A percentile compares a stretch with the other conserved stretches of the same genome.
phyloP scores from a whole-genome alignment of 2,888 invertebrate species.

The Amphiduros pacificus region DNA sequence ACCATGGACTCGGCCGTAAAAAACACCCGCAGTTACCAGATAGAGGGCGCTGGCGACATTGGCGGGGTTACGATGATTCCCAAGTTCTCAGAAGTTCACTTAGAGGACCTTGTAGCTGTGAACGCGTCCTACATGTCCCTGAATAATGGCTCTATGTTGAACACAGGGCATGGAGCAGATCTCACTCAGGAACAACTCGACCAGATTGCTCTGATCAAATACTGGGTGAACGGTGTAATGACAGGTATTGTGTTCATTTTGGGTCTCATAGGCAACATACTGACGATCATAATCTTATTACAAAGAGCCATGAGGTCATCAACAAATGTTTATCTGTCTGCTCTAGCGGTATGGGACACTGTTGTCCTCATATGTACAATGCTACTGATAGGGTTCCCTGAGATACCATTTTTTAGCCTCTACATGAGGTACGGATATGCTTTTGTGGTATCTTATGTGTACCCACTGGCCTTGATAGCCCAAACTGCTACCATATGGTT shows the following conservation, averaged over 20 bases:
- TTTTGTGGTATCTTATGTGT: slow-evolving; percentile 51
- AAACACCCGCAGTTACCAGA: no score
- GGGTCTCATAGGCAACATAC: slow-evolving; percentile 71
- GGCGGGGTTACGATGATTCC: no score
- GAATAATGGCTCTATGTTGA: no score
- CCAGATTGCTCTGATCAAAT: no score
- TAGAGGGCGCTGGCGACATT: no score
- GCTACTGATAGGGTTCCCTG: slow-evolving; percentile 46
- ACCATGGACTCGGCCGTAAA: no score
- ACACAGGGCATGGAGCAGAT: no score
- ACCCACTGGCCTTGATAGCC: slow-evolving; percentile 80
- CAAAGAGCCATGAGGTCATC: slow-evolving; percentile 73
- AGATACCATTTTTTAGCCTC: slow-evolving; percentile 27
- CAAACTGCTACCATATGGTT: slow-evolving; percentile 94
- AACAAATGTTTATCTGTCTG: slow-evolving; percentile 65
- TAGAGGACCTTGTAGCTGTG: no score
- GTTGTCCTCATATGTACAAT: slow-evolving; percentile 49
- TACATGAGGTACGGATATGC: slow-evolving; percentile 40
- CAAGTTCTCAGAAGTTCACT: no score
- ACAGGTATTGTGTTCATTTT: slow-evolving; percentile 61
- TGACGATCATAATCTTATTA: slow-evolving; percentile 65
- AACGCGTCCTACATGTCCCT: no score
- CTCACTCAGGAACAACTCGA: no score
- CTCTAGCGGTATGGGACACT: slow-evolving; percentile 56
- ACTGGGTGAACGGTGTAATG: slow-evolving; percentile 48